These are phyloP conservation scores for Aix galericulata DNA, from an alignment of 2,113 vertebrate genomes.

Conservation along the genomic window DNA sequence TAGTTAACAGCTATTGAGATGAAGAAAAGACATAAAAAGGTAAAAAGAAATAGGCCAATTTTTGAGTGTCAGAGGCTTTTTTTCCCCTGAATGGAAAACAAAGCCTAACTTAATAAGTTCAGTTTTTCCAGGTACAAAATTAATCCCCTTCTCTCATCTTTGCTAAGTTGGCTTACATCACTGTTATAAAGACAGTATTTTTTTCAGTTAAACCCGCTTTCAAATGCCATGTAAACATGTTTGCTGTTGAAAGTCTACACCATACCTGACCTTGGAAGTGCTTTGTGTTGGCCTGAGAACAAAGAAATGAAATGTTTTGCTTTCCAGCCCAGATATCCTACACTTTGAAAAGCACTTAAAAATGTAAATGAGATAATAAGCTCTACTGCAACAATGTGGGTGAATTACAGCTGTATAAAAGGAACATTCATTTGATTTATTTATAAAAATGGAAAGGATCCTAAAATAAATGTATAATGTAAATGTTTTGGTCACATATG, in stretches of 20 bases:
- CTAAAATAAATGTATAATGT: slow-evolving; percentile 22
- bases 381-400: slow-evolving; percentile 38
- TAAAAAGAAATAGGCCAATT: neutral
- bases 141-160: neutral
- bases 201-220: slow-evolving; percentile 31
- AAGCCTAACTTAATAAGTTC: neutral
- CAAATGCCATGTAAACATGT: slow-evolving; percentile 53
- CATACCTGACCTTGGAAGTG: slow-evolving; percentile 63
- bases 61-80: neutral
- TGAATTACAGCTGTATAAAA: slow-evolving; percentile 12
- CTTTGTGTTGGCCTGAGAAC: slow-evolving; percentile 60
- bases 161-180: slow-evolving; percentile 18
- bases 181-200: neutral
- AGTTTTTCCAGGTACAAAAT: slow-evolving; percentile 32
- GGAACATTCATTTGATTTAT: slow-evolving; percentile 34
- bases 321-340: slow-evolving; percentile 73
- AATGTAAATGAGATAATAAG: slow-evolving; percentile 67
- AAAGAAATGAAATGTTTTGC: slow-evolving; percentile 68
- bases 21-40: slow-evolving; percentile 5
- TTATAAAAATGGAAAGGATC: slow-evolving; percentile 46
- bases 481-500: neutral
- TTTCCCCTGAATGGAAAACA: neutral
- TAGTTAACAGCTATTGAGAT: neutral
- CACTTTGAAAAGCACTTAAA: slow-evolving; percentile 73
- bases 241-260: slow-evolving; percentile 53